These are phyloP conservation scores for Cyrtonyx montezumae DNA, from an alignment of 2,113 vertebrate species.

Conservation along the genomic window DNA sequence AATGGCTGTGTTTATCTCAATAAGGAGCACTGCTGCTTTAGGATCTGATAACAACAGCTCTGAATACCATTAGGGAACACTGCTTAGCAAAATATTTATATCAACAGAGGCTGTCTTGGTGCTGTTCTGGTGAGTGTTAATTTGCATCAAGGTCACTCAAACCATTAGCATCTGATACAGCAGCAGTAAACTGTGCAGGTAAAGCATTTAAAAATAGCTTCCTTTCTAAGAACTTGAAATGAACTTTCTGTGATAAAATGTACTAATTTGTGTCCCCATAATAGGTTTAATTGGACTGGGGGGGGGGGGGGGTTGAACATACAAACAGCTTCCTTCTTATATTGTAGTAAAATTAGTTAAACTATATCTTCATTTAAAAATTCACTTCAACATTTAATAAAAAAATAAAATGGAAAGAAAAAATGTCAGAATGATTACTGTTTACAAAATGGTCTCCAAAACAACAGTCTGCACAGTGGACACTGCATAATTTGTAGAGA, in stretches of 20 bases:
- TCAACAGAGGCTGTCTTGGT: not conserved
- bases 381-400: not conserved
- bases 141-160: not conserved
- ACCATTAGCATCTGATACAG: not conserved
- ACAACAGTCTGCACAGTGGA: not conserved
- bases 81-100: not conserved
- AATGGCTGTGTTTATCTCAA: not conserved
- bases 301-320: not conserved
- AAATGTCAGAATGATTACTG: not conserved
- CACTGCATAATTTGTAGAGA: not conserved
- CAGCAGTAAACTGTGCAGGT: not conserved
- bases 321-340: not conserved
- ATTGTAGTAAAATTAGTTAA: not conserved
- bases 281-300: not conserved
- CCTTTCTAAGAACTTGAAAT: not conserved
- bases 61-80: not conserved
- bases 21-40: not conserved
- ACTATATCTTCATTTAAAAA: not conserved
- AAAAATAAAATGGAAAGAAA: not conserved
- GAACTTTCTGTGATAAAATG: not conserved
- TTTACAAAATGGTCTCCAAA: not conserved
- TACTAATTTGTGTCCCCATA: not conserved
- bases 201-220: not conserved
- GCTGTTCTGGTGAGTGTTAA: not conserved
- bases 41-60: not conserved